Evolutionary conservation across 2,113 vertebrate genomes (phyloP).

Genomic region (Zosterops pallidus): DNA sequence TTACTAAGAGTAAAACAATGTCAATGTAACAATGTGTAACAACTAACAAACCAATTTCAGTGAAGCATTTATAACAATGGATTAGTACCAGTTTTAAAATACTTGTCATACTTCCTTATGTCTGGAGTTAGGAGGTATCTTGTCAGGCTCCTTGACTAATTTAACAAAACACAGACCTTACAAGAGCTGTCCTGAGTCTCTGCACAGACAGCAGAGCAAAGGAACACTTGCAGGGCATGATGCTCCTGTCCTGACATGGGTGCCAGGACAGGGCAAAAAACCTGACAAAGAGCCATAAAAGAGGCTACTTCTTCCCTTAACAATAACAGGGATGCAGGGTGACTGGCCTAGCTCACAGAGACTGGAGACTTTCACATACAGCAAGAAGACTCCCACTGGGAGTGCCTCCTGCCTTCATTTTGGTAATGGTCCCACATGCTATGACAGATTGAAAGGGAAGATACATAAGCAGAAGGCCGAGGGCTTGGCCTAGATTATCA

Average conservation of each 20-base stretch:
- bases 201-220: background rate
- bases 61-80: background rate
- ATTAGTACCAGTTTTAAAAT: conserved; percentile 10
- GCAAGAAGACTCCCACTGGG: background rate
- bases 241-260: background rate
- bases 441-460: background rate
- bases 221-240: background rate
- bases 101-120: conserved; percentile 1
- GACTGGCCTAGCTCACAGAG: rapidly evolving
- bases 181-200: background rate
- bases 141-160: background rate
- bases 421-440: background rate
- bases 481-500: background rate
- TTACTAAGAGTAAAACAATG: background rate
- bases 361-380: background rate
- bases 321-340: rapidly evolving
- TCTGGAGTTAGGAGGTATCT: background rate
- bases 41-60: background rate
- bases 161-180: conserved; percentile 5
- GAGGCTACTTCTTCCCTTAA: background rate
- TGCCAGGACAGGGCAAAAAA: background rate
- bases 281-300: background rate
- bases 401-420: background rate
- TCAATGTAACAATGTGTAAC: background rate
- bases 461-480: background rate